A percentile compares a stretch with the other conserved stretches of the same genome.
These are phyloP conservation scores for Pissodes strobi DNA, from an alignment of 1,140 invertebrate species.

Conservation along the genomic window DNA sequence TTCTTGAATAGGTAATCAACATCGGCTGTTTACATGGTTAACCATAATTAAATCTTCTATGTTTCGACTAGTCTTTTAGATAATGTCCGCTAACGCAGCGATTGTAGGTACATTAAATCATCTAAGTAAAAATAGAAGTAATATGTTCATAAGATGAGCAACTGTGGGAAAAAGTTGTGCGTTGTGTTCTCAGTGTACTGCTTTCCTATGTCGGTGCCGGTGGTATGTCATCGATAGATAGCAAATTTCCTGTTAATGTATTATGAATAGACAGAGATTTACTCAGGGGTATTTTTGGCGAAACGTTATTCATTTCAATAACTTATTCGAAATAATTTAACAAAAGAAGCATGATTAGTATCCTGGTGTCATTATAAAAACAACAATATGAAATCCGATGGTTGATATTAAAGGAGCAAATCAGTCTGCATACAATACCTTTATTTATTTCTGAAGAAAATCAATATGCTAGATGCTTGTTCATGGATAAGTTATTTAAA, in stretches of 20 bases:
- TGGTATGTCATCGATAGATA: slow-evolving; percentile 10
- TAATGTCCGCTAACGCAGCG: slow-evolving; percentile 47
- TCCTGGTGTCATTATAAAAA: not conserved
- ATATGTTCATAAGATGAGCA: slow-evolving; percentile 48
- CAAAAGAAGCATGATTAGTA: not conserved
- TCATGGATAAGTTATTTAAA: too few relatives aligned
- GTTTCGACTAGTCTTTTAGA: slow-evolving; percentile 43
- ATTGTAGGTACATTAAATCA: slow-evolving; percentile 49
- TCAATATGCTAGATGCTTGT: too few relatives aligned
- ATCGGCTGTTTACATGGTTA: slow-evolving; percentile 22
- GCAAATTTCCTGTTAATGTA: not conserved
- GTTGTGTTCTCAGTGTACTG: slow-evolving; percentile 49
- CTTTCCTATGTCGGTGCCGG: not conserved
- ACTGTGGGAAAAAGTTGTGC: slow-evolving; percentile 51
- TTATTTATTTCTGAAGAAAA: too few relatives aligned
- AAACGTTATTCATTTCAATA: not conserved
- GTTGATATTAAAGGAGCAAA: not conserved
- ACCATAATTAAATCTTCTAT: slow-evolving; percentile 45
- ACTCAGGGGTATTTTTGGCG: not conserved
- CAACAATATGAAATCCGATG: too few relatives aligned
- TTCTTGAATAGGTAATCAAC: slow-evolving; percentile 33
- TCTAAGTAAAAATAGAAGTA: slow-evolving; percentile 46
- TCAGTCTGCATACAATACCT: too few relatives aligned
- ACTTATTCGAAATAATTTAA: too few relatives aligned
- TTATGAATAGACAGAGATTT: not conserved